phyloP scores from a whole-genome alignment of 2,113 vertebrate species.

The Junco hyemalis region DNA sequence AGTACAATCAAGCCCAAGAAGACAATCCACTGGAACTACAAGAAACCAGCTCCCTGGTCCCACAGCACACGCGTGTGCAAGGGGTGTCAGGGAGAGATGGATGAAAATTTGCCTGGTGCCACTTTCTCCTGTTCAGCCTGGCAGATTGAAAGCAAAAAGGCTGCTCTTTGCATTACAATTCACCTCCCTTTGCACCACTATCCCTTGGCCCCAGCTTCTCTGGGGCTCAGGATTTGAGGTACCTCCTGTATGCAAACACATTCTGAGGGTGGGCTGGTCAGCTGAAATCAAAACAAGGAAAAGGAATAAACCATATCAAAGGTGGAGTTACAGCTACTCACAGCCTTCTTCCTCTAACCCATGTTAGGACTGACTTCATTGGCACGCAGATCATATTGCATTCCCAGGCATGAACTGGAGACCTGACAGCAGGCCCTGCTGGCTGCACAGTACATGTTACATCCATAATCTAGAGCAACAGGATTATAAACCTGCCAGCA shows the following conservation, averaged over 20 bases:
- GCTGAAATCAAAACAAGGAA: background rate
- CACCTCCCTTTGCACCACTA: background rate
- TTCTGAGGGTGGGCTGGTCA: background rate
- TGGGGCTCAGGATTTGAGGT: background rate
- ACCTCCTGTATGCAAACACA: background rate
- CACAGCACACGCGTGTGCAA: fast-evolving
- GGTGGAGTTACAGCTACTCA: background rate
- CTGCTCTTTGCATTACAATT: background rate
- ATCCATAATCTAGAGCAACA: background rate
- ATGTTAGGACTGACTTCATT: constrained; percentile 11
- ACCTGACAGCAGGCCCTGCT: background rate
- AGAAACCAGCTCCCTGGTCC: background rate
- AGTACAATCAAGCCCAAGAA: background rate
- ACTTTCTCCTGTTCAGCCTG: background rate
- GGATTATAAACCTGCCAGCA: background rate
- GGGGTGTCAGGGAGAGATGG: background rate
- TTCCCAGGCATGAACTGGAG: background rate
- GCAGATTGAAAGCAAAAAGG: background rate
- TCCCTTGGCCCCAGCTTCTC: background rate
- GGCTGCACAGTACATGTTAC: background rate
- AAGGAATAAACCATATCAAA: background rate
- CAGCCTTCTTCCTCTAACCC: background rate
- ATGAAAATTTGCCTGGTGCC: background rate
- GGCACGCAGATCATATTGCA: constrained; percentile 17
- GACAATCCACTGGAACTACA: background rate